A percentile compares a stretch with the other conserved stretches of the same genome.
Evolutionary conservation across 1,140 invertebrate genomes (phyloP).

Genomic region (Bombus pascuorum): DNA sequence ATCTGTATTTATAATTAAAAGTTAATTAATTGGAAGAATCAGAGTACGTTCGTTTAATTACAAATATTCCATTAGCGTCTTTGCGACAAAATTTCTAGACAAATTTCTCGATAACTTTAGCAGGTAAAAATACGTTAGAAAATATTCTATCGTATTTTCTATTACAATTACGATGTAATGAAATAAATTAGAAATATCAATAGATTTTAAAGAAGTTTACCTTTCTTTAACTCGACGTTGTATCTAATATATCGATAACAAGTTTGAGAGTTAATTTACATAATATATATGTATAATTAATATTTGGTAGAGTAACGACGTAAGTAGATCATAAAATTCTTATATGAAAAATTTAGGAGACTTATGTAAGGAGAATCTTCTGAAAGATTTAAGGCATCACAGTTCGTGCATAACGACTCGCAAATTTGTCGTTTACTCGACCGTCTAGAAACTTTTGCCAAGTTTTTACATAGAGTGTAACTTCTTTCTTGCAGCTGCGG

Average conservation of each 20-base stretch:
- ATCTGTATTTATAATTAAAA: no score
- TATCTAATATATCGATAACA: background rate
- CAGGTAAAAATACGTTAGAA: background rate
- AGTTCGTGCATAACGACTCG: background rate
- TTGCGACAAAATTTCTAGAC: background rate
- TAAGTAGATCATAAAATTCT: background rate
- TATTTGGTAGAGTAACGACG: background rate
- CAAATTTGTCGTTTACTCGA: constrained; percentile 47
- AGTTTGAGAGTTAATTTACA: background rate
- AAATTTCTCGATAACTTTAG: background rate
- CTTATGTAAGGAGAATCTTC: background rate
- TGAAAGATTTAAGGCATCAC: constrained; percentile 13
- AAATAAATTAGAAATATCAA: background rate
- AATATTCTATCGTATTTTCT: background rate
- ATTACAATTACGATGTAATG: background rate
- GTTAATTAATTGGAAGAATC: no score
- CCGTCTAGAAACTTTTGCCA: constrained; percentile 40
- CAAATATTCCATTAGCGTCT: no score
- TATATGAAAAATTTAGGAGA: no score
- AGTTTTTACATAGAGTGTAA: constrained; percentile 55
- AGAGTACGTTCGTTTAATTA: no score
- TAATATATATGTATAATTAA: background rate
- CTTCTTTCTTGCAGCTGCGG: constrained; percentile 58
- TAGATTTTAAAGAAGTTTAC: background rate
- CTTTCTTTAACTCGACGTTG: background rate